A percentile compares a stretch with the other conserved stretches of the same genome.
Conservation (phyloP, 30 jellyfish, hydroid and myxozoan genomes). For the Aurelia sp. region DNA sequence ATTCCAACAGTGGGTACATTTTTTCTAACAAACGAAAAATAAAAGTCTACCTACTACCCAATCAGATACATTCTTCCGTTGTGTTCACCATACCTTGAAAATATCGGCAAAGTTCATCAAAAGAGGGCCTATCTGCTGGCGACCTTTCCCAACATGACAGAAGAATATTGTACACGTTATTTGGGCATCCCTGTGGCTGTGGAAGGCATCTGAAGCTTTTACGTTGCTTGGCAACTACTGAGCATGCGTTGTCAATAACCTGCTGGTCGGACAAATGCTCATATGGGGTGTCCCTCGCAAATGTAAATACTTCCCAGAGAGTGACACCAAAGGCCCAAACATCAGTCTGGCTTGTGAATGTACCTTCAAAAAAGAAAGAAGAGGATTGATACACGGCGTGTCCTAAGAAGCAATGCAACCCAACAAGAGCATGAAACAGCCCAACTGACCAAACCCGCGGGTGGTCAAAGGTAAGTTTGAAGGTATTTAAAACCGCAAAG, state of each 20-base stretch:
- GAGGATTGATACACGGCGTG: too few species aligned
- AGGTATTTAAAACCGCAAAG: too few species aligned
- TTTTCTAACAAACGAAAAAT: too few species aligned
- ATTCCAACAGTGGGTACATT: too few species aligned
- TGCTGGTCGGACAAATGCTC: slow-evolving; percentile 72
- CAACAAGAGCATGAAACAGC: too few species aligned
- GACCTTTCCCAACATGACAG: slow-evolving; percentile 76
- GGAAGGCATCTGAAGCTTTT: slow-evolving; percentile 44
- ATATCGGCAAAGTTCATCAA: slow-evolving; percentile 29
- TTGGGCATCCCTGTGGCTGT: slow-evolving; percentile 75
- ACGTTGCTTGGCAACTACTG: slow-evolving; percentile 67
- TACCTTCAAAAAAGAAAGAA: slow-evolving; percentile 48
- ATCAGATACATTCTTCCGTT: slow-evolving; percentile 42
- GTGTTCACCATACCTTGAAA: slow-evolving; percentile 22
- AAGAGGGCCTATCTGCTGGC: slow-evolving; percentile 83
- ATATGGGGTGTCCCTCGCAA: slow-evolving; percentile 93
- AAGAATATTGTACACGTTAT: slow-evolving; percentile 61
- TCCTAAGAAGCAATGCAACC: too few species aligned
- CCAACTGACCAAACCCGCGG: too few species aligned
- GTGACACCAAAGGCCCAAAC: slow-evolving; percentile 96
- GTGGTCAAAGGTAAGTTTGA: too few species aligned
- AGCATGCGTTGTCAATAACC: slow-evolving; percentile 91
- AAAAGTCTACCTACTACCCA: too few species aligned
- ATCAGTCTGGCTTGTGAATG: slow-evolving; percentile 84
- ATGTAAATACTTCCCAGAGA: slow-evolving; percentile 92